phyloP scores from a whole-genome alignment of 2,888 invertebrate genomes.

The Melinopterus prodromus region DNA sequence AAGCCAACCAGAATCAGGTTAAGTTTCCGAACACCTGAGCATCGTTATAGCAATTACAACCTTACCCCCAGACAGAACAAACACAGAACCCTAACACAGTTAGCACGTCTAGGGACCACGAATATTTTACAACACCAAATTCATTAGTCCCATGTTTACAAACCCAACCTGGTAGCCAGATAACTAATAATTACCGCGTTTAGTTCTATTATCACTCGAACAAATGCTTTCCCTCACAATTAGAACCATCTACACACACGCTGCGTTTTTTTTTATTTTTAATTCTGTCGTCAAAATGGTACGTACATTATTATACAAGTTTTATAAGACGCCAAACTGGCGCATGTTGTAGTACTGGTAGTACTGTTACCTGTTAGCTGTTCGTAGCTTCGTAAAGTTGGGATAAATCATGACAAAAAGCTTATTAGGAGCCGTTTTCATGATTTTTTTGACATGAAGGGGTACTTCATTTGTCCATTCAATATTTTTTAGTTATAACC shows the following conservation, averaged over 20 bases:
- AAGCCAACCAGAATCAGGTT: background rate
- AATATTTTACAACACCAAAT: background rate
- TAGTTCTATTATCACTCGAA: background rate
- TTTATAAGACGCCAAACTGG: too few relatives aligned
- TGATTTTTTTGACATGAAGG: too few relatives aligned
- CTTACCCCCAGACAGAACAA: background rate
- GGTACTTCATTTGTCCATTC: too few relatives aligned
- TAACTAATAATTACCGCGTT: background rate
- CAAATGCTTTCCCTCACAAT: background rate
- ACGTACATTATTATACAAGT: too few relatives aligned
- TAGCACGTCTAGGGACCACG: background rate
- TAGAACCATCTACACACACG: background rate
- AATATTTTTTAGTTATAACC: too few relatives aligned
- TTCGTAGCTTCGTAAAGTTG: too few relatives aligned
- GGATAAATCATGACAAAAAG: too few relatives aligned
- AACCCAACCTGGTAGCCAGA: background rate
- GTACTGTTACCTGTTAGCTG: too few relatives aligned
- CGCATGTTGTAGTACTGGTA: too few relatives aligned
- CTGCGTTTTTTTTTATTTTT: background rate
- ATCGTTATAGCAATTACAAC: slow-evolving; percentile 13
- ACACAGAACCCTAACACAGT: background rate
- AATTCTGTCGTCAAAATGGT: too few relatives aligned
- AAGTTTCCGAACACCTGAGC: background rate
- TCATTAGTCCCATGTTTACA: background rate
- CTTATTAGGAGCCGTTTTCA: too few relatives aligned